A percentile compares a stretch with the other conserved stretches of the same genome.
Conservation (phyloP, 2,888 invertebrate genomes). For the Synergus umbraculus region DNA sequence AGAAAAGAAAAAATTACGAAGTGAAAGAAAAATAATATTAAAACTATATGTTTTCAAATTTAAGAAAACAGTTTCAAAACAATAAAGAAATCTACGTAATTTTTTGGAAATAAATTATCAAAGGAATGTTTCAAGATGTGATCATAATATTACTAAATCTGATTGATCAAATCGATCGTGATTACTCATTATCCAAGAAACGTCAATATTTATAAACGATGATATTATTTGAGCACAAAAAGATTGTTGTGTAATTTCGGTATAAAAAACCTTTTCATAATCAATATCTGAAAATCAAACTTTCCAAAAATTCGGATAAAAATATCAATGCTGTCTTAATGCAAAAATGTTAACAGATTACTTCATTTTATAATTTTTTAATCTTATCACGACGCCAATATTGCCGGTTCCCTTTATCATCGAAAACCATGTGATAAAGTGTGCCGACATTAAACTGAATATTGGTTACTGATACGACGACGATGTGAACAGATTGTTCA, state of each 20-base stretch:
- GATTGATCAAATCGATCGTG: neutral
- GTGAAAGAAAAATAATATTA: neutral
- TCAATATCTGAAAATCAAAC: neutral
- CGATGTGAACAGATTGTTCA: too few species aligned
- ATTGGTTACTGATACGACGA: too few species aligned
- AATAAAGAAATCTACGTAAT: too few species aligned
- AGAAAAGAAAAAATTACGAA: neutral
- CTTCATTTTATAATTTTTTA: neutral
- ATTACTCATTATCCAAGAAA: neutral
- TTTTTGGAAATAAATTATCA: too few species aligned
- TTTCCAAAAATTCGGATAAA: neutral
- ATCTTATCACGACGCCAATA: neutral
- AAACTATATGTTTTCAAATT: too few species aligned
- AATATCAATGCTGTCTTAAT: neutral
- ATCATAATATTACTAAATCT: too few species aligned
- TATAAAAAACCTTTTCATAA: too few species aligned
- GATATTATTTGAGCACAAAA: neutral
- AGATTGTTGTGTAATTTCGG: too few species aligned
- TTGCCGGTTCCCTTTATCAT: neutral
- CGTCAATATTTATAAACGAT: neutral
- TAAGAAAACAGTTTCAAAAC: too few species aligned
- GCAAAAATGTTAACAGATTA: neutral
- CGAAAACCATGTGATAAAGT: slow-evolving; percentile 3
- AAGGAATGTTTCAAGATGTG: neutral
- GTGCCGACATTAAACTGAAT: neutral